Conservation (phyloP, 2,113 vertebrate species). For the Spheniscus mendiculus region DNA sequence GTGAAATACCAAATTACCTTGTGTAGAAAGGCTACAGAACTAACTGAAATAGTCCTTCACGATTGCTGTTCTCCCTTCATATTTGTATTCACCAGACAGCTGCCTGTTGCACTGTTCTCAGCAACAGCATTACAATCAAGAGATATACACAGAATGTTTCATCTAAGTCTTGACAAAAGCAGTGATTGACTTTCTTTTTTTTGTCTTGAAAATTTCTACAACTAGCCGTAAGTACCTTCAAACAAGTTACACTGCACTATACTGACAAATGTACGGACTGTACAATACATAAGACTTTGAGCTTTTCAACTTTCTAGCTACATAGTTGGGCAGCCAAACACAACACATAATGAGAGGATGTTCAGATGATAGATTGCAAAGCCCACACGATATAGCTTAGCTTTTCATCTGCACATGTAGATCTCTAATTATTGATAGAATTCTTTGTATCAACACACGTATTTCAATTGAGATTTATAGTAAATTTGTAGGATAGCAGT, state of each 20-base stretch:
- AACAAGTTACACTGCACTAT: background rate
- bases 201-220: background rate
- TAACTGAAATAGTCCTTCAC: background rate
- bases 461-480: background rate
- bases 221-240: background rate
- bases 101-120: background rate
- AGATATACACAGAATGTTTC: background rate
- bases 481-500: background rate
- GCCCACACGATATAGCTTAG: background rate
- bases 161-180: background rate
- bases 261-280: background rate
- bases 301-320: background rate
- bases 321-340: background rate
- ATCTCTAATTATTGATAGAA: background rate
- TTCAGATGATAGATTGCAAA: background rate
- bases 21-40: background rate
- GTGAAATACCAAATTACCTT: background rate
- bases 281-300: background rate
- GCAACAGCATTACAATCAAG: background rate
- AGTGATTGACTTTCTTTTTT: background rate
- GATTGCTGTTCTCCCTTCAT: accelerated
- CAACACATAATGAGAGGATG: background rate
- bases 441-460: background rate
- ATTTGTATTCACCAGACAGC: background rate
- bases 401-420: background rate